These are phyloP conservation scores for Sebastes trivittatus DNA, from an alignment of 2,797 vertebrate genomes.

Conservation along the genomic window DNA sequence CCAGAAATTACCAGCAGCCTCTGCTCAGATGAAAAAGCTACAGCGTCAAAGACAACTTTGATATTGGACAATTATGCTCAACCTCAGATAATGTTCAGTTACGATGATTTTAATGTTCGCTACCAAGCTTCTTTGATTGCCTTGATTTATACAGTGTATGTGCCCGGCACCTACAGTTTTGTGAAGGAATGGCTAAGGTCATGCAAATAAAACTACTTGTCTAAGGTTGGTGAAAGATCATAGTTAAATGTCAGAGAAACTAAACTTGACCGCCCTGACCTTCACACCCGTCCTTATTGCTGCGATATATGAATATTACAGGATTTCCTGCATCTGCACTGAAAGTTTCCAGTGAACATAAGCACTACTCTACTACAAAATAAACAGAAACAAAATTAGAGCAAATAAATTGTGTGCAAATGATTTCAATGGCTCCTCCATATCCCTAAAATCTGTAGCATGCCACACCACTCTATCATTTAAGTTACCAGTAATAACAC, in stretches of 20 bases:
- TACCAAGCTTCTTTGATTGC: not conserved
- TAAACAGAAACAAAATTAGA: not conserved
- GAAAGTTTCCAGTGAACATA: not conserved
- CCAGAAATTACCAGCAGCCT: not conserved
- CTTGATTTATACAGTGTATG: not conserved
- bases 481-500: not conserved
- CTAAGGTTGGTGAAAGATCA: not conserved
- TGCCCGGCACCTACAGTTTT: not conserved
- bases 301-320: not conserved
- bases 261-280: not conserved
- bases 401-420: not conserved
- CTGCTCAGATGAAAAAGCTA: not conserved
- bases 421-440: not conserved
- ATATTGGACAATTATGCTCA: not conserved
- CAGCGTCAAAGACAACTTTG: not conserved
- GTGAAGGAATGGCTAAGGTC: not conserved
- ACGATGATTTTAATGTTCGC: not conserved
- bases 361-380: not conserved
- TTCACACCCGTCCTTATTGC: not conserved
- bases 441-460: not conserved
- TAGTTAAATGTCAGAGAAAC: constrained; percentile 1
- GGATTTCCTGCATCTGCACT: not conserved
- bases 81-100: not conserved
- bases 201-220: not conserved
- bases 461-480: not conserved